Evolutionary conservation across 1,140 invertebrate species (phyloP).

Genomic region (Trichogramma pretiosum): DNA sequence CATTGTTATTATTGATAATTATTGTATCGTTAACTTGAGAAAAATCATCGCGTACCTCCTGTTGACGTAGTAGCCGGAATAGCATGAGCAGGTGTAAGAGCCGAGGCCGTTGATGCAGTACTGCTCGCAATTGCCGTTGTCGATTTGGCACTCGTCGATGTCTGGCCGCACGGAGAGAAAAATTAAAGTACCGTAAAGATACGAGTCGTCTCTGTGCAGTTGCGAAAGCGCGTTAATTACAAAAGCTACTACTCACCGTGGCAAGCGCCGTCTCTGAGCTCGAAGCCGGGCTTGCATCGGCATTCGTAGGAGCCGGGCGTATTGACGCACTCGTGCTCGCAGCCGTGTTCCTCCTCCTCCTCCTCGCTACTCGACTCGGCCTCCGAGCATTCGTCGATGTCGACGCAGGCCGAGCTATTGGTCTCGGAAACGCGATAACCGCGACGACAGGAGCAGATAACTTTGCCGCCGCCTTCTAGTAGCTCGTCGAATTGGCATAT

Average conservation of each 20-base stretch:
- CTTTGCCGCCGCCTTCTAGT: constrained; percentile 55
- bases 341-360: too few relatives aligned
- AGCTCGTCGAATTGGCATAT: constrained; percentile 49
- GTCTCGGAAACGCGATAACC: constrained; percentile 30
- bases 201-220: background rate
- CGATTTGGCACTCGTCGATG: constrained; percentile 53
- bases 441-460: constrained; percentile 48
- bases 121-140: constrained; percentile 42
- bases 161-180: too few relatives aligned
- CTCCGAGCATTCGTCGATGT: constrained; percentile 62
- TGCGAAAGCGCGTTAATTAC: background rate
- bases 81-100: constrained; percentile 40
- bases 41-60: constrained; percentile 27
- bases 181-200: constrained; percentile 15
- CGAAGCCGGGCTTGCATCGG: constrained; percentile 66
- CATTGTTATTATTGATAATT: constrained; percentile 6
- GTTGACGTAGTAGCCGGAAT: constrained; percentile 28
- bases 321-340: constrained; percentile 69
- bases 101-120: constrained; percentile 41
- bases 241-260: constrained; percentile 50
- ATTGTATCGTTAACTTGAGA: background rate
- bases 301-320: constrained; percentile 74
- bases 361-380: too few relatives aligned
- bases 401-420: constrained; percentile 32
- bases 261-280: constrained; percentile 49